phyloP scores from a whole-genome alignment of 2,888 invertebrate genomes.

The Polylopha cassiicola region DNA sequence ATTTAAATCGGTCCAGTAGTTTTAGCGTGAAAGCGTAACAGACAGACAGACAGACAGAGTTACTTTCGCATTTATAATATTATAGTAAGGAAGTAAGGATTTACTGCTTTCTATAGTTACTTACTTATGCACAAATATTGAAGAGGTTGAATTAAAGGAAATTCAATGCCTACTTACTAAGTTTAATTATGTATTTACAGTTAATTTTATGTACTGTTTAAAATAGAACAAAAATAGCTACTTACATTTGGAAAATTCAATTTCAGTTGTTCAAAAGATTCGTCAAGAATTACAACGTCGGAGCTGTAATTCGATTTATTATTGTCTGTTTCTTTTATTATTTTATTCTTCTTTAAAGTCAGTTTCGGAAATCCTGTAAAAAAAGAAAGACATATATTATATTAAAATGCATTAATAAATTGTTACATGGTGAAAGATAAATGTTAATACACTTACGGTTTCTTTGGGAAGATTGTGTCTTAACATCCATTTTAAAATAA shows the following conservation, averaged over 20 bases:
- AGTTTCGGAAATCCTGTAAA: constrained; percentile 57
- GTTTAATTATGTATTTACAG: background rate
- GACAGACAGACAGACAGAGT: no score
- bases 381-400: background rate
- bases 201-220: background rate
- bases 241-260: constrained; percentile 49
- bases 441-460: constrained; percentile 42
- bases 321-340: constrained; percentile 34
- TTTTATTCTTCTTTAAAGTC: constrained; percentile 57
- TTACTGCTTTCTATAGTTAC: no score
- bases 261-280: constrained; percentile 56
- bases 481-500: constrained; percentile 40
- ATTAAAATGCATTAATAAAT: background rate
- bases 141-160: no score
- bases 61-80: no score
- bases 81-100: no score
- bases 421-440: background rate
- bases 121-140: no score
- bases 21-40: no score
- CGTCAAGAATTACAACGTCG: constrained; percentile 58
- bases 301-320: constrained; percentile 45
- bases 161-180: no score
- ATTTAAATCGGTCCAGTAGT: no score
- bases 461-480: constrained; percentile 35
- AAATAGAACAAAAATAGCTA: constrained; percentile 19